phyloP scores from a whole-genome alignment of 2,113 vertebrate species.

The Daboia siamensis region DNA sequence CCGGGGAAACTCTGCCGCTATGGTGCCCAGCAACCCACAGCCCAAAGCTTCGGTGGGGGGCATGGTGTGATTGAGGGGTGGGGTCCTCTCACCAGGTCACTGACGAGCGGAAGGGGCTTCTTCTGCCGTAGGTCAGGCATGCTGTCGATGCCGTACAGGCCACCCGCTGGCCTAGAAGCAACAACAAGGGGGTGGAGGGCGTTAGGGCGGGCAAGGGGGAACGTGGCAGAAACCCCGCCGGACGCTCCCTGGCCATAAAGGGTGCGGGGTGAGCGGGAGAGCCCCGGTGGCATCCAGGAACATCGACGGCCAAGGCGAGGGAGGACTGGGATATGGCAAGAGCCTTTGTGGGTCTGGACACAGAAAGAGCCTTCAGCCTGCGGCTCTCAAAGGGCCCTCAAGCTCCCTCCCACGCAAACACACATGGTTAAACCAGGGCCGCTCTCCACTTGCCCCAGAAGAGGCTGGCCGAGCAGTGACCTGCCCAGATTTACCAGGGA shows the following conservation, averaged over 20 bases:
- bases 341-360: not conserved
- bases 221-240: no score
- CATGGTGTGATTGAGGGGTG: not conserved
- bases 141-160: constrained; percentile 96
- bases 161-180: constrained; percentile 80
- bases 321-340: not conserved
- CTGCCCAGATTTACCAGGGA: not conserved
- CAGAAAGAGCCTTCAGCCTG: not conserved
- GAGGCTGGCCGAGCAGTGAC: not conserved
- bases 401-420: not conserved
- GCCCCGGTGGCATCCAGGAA: not conserved
- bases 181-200: not conserved
- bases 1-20: not conserved
- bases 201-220: not conserved
- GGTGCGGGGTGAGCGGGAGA: accelerated
- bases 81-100: constrained; percentile 88
- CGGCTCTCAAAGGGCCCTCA: not conserved
- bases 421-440: not conserved
- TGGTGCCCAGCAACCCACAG: not conserved
- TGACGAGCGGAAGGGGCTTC: constrained; percentile 93
- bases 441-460: not conserved
- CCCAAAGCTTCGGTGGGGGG: not conserved
- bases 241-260: not conserved
- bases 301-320: not conserved
- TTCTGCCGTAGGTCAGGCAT: constrained; percentile 97